phyloP scores from a whole-genome alignment of 1,140 invertebrate species.

The Micrasema minimum region DNA sequence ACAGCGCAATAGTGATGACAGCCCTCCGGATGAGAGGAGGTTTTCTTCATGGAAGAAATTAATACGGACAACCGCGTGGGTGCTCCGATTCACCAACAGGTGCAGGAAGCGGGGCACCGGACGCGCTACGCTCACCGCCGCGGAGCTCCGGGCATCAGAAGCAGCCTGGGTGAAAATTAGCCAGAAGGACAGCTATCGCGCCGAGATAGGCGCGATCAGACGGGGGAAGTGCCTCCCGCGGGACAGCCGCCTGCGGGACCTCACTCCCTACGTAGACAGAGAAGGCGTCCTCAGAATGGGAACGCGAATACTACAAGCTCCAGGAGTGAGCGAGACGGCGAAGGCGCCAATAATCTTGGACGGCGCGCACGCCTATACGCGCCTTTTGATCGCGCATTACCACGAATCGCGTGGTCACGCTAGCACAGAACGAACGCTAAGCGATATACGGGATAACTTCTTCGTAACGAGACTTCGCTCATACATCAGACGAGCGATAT shows the following conservation, averaged over 20 bases:
- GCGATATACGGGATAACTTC: neutral
- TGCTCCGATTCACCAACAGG: neutral
- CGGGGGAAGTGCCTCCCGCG: neutral
- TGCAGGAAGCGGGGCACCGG: neutral
- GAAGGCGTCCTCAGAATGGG: neutral
- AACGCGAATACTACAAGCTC: neutral
- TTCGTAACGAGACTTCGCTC: neutral
- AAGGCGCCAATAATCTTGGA: neutral
- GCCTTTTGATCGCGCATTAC: neutral
- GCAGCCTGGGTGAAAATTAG: neutral
- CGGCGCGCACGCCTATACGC: neutral
- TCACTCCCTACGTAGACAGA: neutral
- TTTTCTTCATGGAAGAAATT: neutral
- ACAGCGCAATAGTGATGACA: neutral
- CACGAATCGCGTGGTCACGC: neutral
- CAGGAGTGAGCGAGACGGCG: neutral
- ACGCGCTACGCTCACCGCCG: slow-evolving; percentile 53
- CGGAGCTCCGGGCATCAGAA: neutral
- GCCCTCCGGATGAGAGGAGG: neutral
- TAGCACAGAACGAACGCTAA: neutral
- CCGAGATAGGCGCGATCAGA: neutral
- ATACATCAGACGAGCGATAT: neutral
- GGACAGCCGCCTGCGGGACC: neutral
- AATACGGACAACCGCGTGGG: neutral
- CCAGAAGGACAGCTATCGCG: neutral